These are phyloP conservation scores for Polymixis flavicincta DNA, from an alignment of 2,888 invertebrate genomes.

Conservation along the genomic window DNA sequence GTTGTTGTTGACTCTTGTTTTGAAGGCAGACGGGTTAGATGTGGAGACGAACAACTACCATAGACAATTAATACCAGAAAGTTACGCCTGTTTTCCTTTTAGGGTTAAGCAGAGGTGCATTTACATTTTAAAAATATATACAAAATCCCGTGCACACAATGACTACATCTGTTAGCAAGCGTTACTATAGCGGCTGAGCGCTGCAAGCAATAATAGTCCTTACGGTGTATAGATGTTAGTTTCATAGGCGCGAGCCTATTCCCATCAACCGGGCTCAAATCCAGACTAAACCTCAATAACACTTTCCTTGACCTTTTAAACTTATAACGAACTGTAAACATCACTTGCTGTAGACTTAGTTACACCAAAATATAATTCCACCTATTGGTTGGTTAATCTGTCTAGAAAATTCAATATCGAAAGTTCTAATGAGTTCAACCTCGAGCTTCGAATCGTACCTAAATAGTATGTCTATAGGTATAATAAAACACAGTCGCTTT, in stretches of 20 bases:
- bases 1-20: no score
- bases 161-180: no score
- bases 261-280: neutral
- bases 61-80: neutral
- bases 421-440: conserved; percentile 2
- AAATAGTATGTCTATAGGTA: neutral
- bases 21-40: no score
- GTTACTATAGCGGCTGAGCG: no score
- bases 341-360: neutral
- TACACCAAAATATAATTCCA: conserved; percentile 9
- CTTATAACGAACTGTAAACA: neutral
- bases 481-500: neutral
- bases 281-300: no score
- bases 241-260: neutral
- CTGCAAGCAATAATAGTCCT: no score
- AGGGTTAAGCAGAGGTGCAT: neutral
- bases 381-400: neutral
- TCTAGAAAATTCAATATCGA: conserved; percentile 23
- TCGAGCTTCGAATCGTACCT: neutral
- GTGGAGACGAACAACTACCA: neutral
- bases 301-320: neutral
- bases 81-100: neutral
- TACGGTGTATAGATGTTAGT: no score
- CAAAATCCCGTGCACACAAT: no score
- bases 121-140: no score